Evolutionary conservation across 2,797 vertebrate species (phyloP).

Genomic region (Salarias fasciatus): DNA sequence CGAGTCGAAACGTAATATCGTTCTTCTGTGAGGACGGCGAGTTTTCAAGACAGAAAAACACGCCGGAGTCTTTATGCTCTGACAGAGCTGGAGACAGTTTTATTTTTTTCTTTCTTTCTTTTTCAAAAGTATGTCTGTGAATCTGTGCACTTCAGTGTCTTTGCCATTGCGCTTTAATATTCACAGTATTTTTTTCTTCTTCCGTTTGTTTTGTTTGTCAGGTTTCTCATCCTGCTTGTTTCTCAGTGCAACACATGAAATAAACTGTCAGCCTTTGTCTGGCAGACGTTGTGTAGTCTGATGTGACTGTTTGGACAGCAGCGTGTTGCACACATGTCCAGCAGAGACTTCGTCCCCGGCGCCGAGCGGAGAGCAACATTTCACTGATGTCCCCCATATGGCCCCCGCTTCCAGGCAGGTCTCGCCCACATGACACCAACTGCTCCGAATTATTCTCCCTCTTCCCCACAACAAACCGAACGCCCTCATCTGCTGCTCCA

Average conservation of each 20-base stretch:
- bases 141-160: too few relatives aligned
- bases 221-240: background rate
- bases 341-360: background rate
- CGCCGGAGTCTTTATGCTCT: too few relatives aligned
- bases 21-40: too few relatives aligned
- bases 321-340: background rate
- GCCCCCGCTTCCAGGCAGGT: conserved; percentile 47
- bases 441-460: conserved; percentile 60
- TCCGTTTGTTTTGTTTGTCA: too few relatives aligned
- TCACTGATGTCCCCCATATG: conserved; percentile 45
- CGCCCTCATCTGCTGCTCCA: conserved; percentile 55
- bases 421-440: conserved; percentile 62
- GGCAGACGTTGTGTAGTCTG: background rate
- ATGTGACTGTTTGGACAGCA: background rate
- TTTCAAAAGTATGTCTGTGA: too few relatives aligned
- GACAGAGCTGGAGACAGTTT: too few relatives aligned
- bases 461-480: conserved; percentile 58
- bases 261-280: background rate
- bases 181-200: too few relatives aligned
- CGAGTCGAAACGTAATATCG: too few relatives aligned
- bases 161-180: too few relatives aligned
- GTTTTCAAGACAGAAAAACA: too few relatives aligned
- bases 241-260: background rate
- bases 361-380: conserved; percentile 9
- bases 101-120: too few relatives aligned